Conservation (phyloP, 2,113 vertebrate species). For the Gracilinanus agilis region DNA sequence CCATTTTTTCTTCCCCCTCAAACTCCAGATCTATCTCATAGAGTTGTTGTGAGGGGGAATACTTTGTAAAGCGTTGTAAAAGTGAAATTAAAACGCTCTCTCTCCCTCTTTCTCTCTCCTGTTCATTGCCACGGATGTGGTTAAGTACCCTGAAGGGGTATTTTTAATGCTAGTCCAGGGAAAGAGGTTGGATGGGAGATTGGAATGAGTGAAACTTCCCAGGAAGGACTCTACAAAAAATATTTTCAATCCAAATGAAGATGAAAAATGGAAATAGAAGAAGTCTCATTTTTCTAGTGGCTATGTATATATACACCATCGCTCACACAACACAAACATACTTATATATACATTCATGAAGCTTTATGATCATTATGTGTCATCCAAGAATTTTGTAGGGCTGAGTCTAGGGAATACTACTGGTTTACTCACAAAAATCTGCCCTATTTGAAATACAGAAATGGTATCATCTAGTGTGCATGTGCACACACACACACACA, state of each 20-base stretch:
- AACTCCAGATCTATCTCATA: not conserved
- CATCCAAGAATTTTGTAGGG: not conserved
- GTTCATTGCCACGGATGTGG: not conserved
- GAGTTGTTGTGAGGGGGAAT: not conserved
- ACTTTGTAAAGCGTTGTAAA: not conserved
- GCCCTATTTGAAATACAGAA: not conserved
- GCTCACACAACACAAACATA: constrained; percentile 9
- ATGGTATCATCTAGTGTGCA: not conserved
- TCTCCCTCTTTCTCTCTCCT: not conserved
- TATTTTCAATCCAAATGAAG: constrained; percentile 24
- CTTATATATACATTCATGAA: constrained; percentile 29
- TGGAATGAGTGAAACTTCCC: not conserved
- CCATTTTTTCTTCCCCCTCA: not conserved
- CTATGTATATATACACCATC: constrained; percentile 20
- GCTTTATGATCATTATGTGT: constrained; percentile 7
- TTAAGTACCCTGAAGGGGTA: not conserved
- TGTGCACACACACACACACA: not conserved
- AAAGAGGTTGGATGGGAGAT: constrained; percentile 6
- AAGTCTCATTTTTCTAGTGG: constrained; percentile 26
- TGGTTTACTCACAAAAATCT: not conserved
- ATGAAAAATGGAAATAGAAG: constrained; percentile 23
- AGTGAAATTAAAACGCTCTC: not conserved
- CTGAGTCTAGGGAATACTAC: not conserved
- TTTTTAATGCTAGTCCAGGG: not conserved
- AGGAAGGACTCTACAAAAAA: not conserved